Evolutionary conservation across 2,113 vertebrate species (phyloP).

Genomic region (Tragulus kanchil): DNA sequence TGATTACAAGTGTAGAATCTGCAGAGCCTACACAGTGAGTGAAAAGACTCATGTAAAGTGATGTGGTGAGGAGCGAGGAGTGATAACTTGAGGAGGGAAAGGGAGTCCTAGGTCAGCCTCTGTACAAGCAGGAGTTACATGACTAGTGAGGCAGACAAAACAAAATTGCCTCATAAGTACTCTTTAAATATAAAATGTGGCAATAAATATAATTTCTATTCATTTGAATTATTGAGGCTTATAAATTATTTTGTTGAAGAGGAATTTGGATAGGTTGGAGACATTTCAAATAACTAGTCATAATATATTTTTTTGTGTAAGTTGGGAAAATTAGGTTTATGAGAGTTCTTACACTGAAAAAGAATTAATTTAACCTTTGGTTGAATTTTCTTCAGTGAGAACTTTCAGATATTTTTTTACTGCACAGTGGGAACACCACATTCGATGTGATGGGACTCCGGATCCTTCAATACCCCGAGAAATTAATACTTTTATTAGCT

Average conservation of each 20-base stretch:
- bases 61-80: not conserved
- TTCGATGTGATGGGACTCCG: conserved; percentile 92
- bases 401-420: conserved; percentile 50
- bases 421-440: conserved; percentile 93
- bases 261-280: not conserved
- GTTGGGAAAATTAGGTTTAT: conserved; percentile 30
- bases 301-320: not conserved
- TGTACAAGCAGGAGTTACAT: not conserved
- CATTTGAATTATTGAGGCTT: not conserved
- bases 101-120: not conserved
- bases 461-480: conserved; percentile 91
- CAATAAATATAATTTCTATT: not conserved
- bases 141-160: not conserved
- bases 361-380: not conserved
- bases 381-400: not conserved
- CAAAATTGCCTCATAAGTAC: not conserved
- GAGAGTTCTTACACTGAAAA: not conserved
- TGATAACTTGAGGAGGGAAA: not conserved
- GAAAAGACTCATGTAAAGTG: not conserved
- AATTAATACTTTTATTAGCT: conserved; percentile 93
- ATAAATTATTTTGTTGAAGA: conserved; percentile 3
- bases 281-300: not conserved
- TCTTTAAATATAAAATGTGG: not conserved
- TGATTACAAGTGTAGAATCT: conserved; percentile 25
- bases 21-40: not conserved